Evolutionary conservation across 2,888 invertebrate species (phyloP), one percentile per base, ranked within the genome.

Genomic region (Hypsopygia costalis): DNA sequence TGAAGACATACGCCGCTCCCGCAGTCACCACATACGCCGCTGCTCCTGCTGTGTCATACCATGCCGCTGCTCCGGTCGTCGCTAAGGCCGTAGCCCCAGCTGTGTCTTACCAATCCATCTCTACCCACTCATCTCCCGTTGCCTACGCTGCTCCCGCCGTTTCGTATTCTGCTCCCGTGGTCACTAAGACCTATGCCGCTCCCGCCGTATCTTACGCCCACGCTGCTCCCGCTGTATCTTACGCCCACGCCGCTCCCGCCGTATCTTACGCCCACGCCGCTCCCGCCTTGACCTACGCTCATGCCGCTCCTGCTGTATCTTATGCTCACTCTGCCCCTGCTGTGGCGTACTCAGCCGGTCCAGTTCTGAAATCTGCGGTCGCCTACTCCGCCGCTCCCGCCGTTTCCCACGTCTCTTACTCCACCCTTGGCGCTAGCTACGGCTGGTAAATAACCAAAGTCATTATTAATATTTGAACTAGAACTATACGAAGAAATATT

Each of bases 111-210:
- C 61, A 62, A 41, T 55, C 68, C 3, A 47, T 65, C 57, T 61
- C 74, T n/a, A 70, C 76, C 40, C 72, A 75, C 53, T 64, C 86
- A 5, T 81, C 90, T 3, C 75, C 74, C 1, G 47, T 69, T 2
- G 55, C 81, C 49, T 70, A 72, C 46, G 85, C 89, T 22, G 57
- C 59, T 11, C 56, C 66, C 37, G 71, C 72, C 1, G 72, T 54
- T 9, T 49, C 56, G 22, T 30, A 50, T 46, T 42, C 55, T 38
- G 51, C 49, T 25, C 48, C 52, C 9, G 44, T 49, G 16, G 49
- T 77, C 25, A 53, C 67, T 40, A 56, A 60, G 40, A 55, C 63
- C 28, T 51, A 62, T 43, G 69, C 79, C 44, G 62, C 72, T 40
- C 56, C 74, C 22, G 65, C 58, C 46, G 47, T 57, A 44, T 44